Evolutionary conservation across 2,888 invertebrate species (phyloP), one percentile per base, ranked within the genome.

Genomic region (Merodon equestris): DNA sequence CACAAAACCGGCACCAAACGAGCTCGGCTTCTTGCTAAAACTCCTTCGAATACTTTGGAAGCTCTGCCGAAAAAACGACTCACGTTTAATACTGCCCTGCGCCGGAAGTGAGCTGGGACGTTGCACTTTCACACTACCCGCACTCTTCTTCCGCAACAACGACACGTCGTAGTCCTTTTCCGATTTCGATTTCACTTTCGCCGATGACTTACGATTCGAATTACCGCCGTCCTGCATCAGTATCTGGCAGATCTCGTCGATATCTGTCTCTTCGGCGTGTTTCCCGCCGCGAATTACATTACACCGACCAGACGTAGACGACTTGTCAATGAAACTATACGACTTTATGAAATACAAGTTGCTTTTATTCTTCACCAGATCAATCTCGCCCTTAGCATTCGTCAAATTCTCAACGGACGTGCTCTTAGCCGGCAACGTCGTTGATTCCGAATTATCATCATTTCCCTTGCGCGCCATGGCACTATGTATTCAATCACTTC

Each of bases 61-160:
- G 45, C 87, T 87, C 40, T 87, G 86, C 0, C 86, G 83, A 40
- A 87, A 38, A 64, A 87, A 87, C 0, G 87, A 87, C 45, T 87
- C 86, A 3, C 87, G 84, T 56, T 87, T 86, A 0, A 85, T 81
- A 18, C 27, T 60, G 7, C 27, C 57, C 38, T 76, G 14, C 2
- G 47, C 17, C n/a, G 81, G 75, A 17, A 75, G 51, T 36, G 82
- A 71, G 40, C 56, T 75, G 0, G 60, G 77, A 1, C 75, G 72
- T 10, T 15, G 34, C 51, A 44, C 9, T n/a, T 12, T 51, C 19
- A 40, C 67, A 4, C 44, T n/a, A 36, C 17, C 36, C 14, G 1
- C 50, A 51, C 64, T 70, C 18, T 70, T 75, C 36, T 71, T 75
- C 9, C 71, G 27, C 60, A 81, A 17, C 36, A 79, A 15, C 14